Conservation (phyloP, 2,888 invertebrate genomes). For the Microplitis deprimator region DNA sequence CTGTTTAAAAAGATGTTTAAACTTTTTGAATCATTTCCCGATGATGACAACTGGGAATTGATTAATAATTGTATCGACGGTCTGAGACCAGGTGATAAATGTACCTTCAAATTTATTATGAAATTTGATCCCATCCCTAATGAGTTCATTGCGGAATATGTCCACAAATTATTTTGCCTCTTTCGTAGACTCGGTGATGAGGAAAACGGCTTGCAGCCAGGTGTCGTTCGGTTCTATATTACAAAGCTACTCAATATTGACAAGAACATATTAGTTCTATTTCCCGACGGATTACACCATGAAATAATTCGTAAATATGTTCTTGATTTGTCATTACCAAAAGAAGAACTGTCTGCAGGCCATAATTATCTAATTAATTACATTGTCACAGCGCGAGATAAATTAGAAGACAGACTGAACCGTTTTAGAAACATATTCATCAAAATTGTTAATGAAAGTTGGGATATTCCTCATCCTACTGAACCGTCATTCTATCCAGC, state of each 20-base stretch:
- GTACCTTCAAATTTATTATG: conserved; percentile 30
- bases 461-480: conserved; percentile 47
- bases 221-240: background rate
- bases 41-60: conserved; percentile 50
- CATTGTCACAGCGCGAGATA: conserved; percentile 1
- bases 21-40: conserved; percentile 51
- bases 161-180: conserved; percentile 41
- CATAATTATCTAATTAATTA: conserved; percentile 28
- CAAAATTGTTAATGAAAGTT: conserved; percentile 38
- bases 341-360: background rate
- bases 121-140: conserved; percentile 32
- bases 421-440: conserved; percentile 36
- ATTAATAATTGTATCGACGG: conserved; percentile 46
- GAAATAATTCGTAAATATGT: conserved; percentile 54
- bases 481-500: conserved; percentile 39
- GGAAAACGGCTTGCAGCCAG: background rate
- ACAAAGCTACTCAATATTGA: background rate
- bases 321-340: conserved; percentile 34
- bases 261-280: background rate
- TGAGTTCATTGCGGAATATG: conserved; percentile 51
- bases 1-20: conserved; percentile 45
- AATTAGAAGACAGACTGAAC: conserved; percentile 45
- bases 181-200: conserved; percentile 43
- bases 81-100: conserved; percentile 48
- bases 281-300: conserved; percentile 54